A percentile compares a stretch with the other conserved stretches of the same genome.
Evolutionary conservation across 1,140 invertebrate species (phyloP).

Genomic region (Danaus plexippus): DNA sequence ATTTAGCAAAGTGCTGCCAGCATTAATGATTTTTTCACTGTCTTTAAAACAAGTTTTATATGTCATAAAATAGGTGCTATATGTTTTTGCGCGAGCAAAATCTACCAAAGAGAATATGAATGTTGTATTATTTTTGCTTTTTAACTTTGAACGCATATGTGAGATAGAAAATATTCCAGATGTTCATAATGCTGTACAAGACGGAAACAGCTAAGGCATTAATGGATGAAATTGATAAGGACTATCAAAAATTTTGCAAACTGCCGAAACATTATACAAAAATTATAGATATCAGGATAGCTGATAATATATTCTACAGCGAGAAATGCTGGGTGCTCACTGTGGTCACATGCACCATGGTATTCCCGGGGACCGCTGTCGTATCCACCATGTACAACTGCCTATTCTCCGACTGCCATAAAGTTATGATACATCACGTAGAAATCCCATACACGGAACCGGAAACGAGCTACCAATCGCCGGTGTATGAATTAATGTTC

Average conservation of each 20-base stretch:
- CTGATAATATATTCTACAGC: slow-evolving; percentile 24
- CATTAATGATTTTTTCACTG: too few species aligned
- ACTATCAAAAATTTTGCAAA: slow-evolving; percentile 21
- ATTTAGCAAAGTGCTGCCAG: not conserved
- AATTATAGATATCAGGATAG: slow-evolving; percentile 16
- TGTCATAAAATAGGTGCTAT: not conserved
- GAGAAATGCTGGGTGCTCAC: slow-evolving; percentile 27
- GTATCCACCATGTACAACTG: slow-evolving; percentile 25
- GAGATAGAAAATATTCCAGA: slow-evolving; percentile 17
- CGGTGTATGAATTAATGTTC: slow-evolving; percentile 32
- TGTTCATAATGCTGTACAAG: slow-evolving; percentile 28
- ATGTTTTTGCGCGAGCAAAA: too few species aligned
- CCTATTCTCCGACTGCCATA: slow-evolving; percentile 21
- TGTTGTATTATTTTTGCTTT: not conserved
- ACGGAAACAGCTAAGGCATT: slow-evolving; percentile 17
- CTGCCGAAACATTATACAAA: slow-evolving; percentile 15
- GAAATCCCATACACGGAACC: slow-evolving; percentile 23
- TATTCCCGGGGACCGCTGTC: slow-evolving; percentile 30
- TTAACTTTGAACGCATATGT: not conserved
- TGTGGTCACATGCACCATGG: slow-evolving; percentile 22
- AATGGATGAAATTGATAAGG: slow-evolving; percentile 29
- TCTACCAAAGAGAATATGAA: too few species aligned
- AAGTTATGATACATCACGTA: slow-evolving; percentile 42
- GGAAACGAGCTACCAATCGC: slow-evolving; percentile 29
- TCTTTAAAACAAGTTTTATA: too few species aligned